Conservation (phyloP, 53 echinoderm and acorn worm genomes). For the Arbacia lixula region DNA sequence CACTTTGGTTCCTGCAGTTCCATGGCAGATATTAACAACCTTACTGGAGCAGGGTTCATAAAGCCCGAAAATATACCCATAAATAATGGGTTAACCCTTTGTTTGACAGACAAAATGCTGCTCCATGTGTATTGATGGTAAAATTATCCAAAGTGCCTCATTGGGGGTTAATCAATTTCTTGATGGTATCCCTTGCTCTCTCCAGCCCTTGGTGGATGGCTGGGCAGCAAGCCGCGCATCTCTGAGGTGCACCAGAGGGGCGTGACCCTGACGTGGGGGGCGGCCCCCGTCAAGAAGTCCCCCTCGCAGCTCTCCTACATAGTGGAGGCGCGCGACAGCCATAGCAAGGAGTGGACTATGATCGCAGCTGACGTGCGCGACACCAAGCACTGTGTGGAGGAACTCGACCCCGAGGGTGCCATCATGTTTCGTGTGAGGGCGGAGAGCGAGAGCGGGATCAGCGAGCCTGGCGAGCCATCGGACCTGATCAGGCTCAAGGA, state of each 20-base stretch:
- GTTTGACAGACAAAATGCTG: no score
- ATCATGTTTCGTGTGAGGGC: conserved; percentile 86
- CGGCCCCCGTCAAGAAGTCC: conserved; percentile 41
- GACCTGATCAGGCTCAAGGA: conserved; percentile 76
- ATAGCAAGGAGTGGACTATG: conserved; percentile 74
- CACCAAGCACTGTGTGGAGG: conserved; percentile 73
- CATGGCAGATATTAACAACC: no score
- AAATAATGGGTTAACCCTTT: no score
- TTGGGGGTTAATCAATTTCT: no score
- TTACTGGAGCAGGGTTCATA: no score
- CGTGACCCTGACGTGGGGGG: conserved; percentile 79
- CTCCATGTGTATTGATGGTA: no score
- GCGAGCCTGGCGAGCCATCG: conserved; percentile 87
- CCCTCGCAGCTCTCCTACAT: conserved; percentile 77
- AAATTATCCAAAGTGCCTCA: no score
- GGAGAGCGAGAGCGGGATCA: conserved; percentile 86
- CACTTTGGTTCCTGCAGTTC: no score
- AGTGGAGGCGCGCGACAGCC: conserved; percentile 72
- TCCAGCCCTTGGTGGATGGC: conserved; percentile 40
- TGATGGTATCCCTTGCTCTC: no score
- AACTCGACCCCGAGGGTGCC: conserved; percentile 71
- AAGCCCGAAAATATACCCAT: no score
- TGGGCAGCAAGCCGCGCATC: conserved; percentile 63
- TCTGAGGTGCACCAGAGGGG: conserved; percentile 75
- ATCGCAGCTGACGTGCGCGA: conserved; percentile 75